Percentiles rank a stretch among this genome's conserved stretches.
phyloP scores from a whole-genome alignment of 2,113 vertebrate genomes.

The Alaudala cheleensis region DNA sequence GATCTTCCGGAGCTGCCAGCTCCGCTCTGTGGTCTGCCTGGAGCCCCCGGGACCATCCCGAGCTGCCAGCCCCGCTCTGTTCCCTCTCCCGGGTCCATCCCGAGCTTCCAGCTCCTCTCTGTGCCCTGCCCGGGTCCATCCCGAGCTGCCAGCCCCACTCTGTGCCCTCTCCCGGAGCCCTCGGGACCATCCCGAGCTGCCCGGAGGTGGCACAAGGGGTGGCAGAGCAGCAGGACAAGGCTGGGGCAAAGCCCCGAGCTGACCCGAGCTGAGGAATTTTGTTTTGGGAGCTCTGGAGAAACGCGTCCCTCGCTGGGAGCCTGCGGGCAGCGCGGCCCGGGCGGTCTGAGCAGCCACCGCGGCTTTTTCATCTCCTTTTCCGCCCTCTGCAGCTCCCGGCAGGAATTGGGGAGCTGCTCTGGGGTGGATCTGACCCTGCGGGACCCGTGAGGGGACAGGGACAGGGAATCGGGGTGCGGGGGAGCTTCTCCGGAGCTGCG shows the following conservation, averaged over 20 bases:
- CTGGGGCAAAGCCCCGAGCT: background rate
- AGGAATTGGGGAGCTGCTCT: rapidly evolving
- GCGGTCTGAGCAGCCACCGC: rapidly evolving
- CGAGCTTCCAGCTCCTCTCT: too few relatives aligned
- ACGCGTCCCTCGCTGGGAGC: rapidly evolving
- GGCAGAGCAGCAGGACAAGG: background rate
- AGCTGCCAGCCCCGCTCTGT: too few relatives aligned
- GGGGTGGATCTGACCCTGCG: rapidly evolving
- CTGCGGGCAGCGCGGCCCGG: background rate
- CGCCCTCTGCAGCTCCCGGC: background rate
- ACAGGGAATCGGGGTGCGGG: rapidly evolving
- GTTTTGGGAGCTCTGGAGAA: background rate
- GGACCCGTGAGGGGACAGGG: background rate
- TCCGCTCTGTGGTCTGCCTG: too few relatives aligned
- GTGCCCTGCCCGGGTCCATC: too few relatives aligned
- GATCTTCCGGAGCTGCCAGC: too few relatives aligned
- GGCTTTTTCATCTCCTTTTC: background rate
- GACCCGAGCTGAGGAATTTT: background rate
- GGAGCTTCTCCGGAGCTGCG: rapidly evolving
- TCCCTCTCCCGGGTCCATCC: too few relatives aligned
- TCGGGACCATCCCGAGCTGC: background rate
- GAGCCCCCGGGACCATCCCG: too few relatives aligned
- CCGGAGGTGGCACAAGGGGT: background rate
- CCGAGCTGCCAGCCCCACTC: too few relatives aligned
- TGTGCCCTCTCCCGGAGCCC: too few relatives aligned